Base-by-base conservation (phyloP, 1,140 invertebrate species). In the Dinothrombium tinctorium region DNA sequence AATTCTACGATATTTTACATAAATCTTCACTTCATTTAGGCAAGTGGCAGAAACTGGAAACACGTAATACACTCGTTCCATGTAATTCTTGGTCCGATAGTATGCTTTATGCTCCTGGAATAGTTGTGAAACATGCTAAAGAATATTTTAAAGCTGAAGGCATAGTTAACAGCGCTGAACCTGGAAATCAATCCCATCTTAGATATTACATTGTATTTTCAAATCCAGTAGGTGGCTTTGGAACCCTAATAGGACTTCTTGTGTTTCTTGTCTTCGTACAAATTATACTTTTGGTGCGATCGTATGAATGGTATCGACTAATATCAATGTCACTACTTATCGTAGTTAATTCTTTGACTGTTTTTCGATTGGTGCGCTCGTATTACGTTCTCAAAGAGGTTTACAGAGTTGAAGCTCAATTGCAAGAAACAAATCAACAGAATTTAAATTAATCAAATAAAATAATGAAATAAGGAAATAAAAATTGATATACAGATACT, bases 261-360 rank as follows among this genome's bases (percentile, higher is more conserved):
- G 56, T 74, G 6, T 57, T 68, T 1, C 56, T 89, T 17, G 67
- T 92, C 12, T 56, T 72, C 1, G 60, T 75, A 15, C 76, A 90
- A 59, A 61, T 92, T 31, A 63, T 74, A 36, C 63, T 82, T 19
- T 54, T 94, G 1, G 63, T 80, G 46, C 66, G 74, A 33, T 71
- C 73, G 2, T 68, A 69, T 7, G 74, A 84, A 49, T 96, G 87
- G 87, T 80, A 89, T 58, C 76, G 87, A 55, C 69, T 89, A 23
- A 53, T 92, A 8, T 81, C 83, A 14, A 65, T 87, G 44, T 69
- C 76, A 11, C 62, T 87, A 24, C 61, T 92, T 20, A 65, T 89
- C 8, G 73, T 84, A 51, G 76, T 79, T 35, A 90, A 89, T 58
- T 87, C 87, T 59, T 77, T 83, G 49, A 76, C 81, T 1, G 65